Evolutionary conservation across 1,140 invertebrate species (phyloP).

Genomic region (Samia ricini): DNA sequence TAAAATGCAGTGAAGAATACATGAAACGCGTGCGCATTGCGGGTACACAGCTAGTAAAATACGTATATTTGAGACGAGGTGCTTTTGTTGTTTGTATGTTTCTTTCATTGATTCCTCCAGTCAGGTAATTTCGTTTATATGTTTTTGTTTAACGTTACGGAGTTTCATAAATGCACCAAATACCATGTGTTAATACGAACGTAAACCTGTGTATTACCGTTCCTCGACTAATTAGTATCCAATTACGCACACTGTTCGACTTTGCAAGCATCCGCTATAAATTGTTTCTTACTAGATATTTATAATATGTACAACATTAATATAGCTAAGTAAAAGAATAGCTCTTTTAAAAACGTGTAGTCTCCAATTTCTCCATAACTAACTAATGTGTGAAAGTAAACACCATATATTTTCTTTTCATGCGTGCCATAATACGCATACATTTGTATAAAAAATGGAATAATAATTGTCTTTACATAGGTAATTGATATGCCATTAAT

Average conservation of each 20-base stretch:
- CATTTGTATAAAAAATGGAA: neutral
- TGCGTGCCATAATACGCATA: neutral
- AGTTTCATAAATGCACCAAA: slow-evolving; percentile 22
- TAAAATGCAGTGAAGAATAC: too few relatives aligned
- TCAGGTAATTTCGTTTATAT: slow-evolving; percentile 8
- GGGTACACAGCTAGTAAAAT: too few relatives aligned
- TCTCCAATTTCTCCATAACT: neutral
- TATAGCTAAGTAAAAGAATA: neutral
- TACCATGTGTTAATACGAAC: slow-evolving; percentile 36
- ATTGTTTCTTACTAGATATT: slow-evolving; percentile 2
- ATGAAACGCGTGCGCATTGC: too few relatives aligned
- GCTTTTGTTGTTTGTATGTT: too few relatives aligned
- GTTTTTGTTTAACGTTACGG: neutral
- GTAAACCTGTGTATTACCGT: slow-evolving; percentile 25
- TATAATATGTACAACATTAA: neutral
- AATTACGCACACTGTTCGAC: slow-evolving; percentile 23
- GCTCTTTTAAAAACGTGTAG: neutral
- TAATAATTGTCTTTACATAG: neutral
- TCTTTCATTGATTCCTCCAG: neutral
- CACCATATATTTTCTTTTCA: neutral
- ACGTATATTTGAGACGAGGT: too few relatives aligned
- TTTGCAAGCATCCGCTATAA: slow-evolving; percentile 3
- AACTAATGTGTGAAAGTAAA: neutral
- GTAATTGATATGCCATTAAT: too few relatives aligned
- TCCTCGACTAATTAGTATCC: slow-evolving; percentile 27